A percentile compares a stretch with the other conserved stretches of the same genome.
Evolutionary conservation across 2,888 invertebrate species (phyloP).

Genomic region (Drosophila conformis): DNA sequence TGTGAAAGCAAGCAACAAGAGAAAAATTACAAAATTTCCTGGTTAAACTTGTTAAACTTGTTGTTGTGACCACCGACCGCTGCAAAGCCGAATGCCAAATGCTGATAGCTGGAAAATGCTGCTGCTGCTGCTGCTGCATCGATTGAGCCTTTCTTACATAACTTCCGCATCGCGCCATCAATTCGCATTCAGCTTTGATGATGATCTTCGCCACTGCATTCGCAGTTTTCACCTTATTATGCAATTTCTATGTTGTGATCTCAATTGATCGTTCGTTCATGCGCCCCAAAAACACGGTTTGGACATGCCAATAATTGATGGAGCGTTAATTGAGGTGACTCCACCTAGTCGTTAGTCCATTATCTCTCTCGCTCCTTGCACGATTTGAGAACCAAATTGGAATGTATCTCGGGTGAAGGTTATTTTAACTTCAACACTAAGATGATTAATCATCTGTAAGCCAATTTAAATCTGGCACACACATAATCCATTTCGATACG

Average conservation of each 20-base stretch:
- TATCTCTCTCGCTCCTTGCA: constrained; percentile 8
- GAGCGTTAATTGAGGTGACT: neutral
- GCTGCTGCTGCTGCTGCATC: constrained; percentile 16
- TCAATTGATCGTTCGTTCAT: constrained; percentile 29
- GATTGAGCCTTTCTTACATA: constrained; percentile 61
- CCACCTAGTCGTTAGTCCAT: constrained; percentile 12
- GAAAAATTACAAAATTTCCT: constrained; percentile 80
- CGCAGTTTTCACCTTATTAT: constrained; percentile 61
- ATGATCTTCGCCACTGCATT: constrained; percentile 51
- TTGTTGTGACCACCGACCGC: constrained; percentile 55
- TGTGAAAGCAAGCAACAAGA: constrained; percentile 55
- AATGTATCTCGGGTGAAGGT: neutral
- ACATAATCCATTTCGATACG: neutral
- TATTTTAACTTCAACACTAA: neutral
- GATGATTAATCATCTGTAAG: neutral
- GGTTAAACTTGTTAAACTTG: constrained; percentile 75
- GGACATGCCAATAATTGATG: neutral
- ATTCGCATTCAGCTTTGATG: constrained; percentile 53
- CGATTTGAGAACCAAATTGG: neutral
- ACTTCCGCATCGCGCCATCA: constrained; percentile 74
- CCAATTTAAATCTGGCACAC: neutral
- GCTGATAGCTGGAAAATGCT: constrained; percentile 32
- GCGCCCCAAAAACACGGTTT: neutral
- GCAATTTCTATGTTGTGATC: constrained; percentile 52
- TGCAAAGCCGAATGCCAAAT: constrained; percentile 8